phyloP scores from a whole-genome alignment of 2,888 invertebrate genomes.

The Eudemis profundana region DNA sequence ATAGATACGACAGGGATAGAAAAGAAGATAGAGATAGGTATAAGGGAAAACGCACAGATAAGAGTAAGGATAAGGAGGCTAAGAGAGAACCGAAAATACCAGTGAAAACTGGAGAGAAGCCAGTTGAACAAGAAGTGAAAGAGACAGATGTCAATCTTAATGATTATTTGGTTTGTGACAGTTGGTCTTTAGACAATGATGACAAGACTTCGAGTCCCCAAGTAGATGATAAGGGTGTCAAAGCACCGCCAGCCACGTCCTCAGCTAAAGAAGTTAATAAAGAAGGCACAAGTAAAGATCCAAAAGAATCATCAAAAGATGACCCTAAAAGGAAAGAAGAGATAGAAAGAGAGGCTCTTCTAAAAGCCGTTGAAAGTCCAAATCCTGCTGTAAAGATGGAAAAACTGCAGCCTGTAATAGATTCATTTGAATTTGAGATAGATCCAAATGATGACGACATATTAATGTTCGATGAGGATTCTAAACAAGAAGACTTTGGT shows the following conservation, averaged over 20 bases:
- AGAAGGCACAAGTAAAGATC: constrained; percentile 52
- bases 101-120: constrained; percentile 42
- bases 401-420: constrained; percentile 74
- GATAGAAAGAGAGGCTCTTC: constrained; percentile 44
- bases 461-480: constrained; percentile 67
- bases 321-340: constrained; percentile 49
- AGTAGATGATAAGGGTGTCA: constrained; percentile 55
- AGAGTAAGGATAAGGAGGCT: constrained; percentile 15
- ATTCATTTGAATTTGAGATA: constrained; percentile 76
- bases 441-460: constrained; percentile 70
- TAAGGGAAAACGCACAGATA: constrained; percentile 43
- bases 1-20: constrained; percentile 46
- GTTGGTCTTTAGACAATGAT: constrained; percentile 80
- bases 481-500: constrained; percentile 58
- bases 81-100: constrained; percentile 47
- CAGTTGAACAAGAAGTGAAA: constrained; percentile 49
- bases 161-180: constrained; percentile 79
- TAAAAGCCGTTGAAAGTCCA: constrained; percentile 45
- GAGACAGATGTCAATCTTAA: constrained; percentile 74
- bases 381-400: constrained; percentile 56
- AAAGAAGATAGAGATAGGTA: constrained; percentile 52
- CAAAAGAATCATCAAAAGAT: constrained; percentile 55
- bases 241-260: constrained; percentile 45
- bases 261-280: constrained; percentile 23
- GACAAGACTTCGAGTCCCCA: constrained; percentile 70